Conservation (phyloP, 2,797 vertebrate genomes). For the Vespertilio murinus region DNA sequence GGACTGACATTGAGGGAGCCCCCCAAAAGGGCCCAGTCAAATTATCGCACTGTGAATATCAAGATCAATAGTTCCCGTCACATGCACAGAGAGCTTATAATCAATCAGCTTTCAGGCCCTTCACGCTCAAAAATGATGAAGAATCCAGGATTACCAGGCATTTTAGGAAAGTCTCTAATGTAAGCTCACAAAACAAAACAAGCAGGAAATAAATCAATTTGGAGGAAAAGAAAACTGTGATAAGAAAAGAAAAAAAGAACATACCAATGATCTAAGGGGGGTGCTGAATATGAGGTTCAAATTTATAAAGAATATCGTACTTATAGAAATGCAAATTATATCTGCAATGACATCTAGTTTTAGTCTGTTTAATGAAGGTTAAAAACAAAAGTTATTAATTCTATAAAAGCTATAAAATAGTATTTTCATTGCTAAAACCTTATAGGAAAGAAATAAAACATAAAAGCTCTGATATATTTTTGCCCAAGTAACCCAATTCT, state of each 20-base stretch:
- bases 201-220: not conserved
- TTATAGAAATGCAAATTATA: slow-evolving; percentile 16
- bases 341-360: not conserved
- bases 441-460: not conserved
- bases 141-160: not conserved
- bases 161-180: not conserved
- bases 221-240: not conserved
- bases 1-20: not conserved
- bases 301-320: not conserved
- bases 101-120: not conserved
- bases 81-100: not conserved
- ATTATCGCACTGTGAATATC: not conserved
- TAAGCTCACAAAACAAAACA: not conserved
- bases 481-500: not conserved
- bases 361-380: not conserved
- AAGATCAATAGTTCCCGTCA: not conserved
- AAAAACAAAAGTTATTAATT: not conserved
- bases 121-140: not conserved
- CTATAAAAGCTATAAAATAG: not conserved
- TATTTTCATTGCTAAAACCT: not conserved
- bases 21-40: not conserved
- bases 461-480: not conserved
- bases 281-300: not conserved
- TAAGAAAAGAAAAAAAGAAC: not conserved
- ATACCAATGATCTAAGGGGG: not conserved